Evolutionary conservation across 2,797 vertebrate genomes (phyloP).

Genomic region (Pagetopsis macropterus): DNA sequence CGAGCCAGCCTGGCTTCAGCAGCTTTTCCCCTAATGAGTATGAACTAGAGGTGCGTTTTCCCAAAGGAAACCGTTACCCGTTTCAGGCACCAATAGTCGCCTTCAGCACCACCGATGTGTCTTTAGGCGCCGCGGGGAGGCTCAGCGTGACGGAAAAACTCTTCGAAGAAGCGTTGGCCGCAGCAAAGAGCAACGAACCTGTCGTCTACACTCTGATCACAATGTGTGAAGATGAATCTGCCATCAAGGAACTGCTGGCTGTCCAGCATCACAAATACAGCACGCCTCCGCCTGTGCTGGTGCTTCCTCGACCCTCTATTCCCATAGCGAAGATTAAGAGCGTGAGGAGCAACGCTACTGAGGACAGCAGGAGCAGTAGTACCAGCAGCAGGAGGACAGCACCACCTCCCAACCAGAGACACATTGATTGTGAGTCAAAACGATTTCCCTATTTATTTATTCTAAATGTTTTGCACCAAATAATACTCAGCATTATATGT

Average conservation of each 20-base stretch:
- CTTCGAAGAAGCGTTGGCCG: conserved; percentile 87
- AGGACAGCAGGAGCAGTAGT: conserved; percentile 58
- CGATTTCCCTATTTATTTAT: too few relatives aligned
- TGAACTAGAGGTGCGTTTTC: conserved; percentile 94
- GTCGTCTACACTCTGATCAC: conserved; percentile 92
- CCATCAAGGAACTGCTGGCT: conserved; percentile 85
- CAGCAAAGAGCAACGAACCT: conserved; percentile 87
- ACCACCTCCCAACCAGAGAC: conserved; percentile 44
- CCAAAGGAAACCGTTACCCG: conserved; percentile 91
- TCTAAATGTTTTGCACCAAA: not conserved
- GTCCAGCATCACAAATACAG: conserved; percentile 91
- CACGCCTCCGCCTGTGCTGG: conserved; percentile 78
- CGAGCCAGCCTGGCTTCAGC: conserved; percentile 85
- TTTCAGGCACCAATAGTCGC: conserved; percentile 92
- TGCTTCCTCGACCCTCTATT: conserved; percentile 28
- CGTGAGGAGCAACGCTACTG: conserved; percentile 54
- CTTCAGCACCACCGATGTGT: conserved; percentile 92
- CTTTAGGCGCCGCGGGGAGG: conserved; percentile 86
- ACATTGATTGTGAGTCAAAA: conserved; percentile 65
- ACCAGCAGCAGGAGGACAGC: conserved; percentile 48
- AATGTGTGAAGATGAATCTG: conserved; percentile 89
- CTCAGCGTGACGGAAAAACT: conserved; percentile 91
- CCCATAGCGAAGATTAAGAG: conserved; percentile 68
- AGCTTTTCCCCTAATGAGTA: conserved; percentile 83
- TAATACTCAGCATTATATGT: not conserved